A percentile compares a stretch with the other conserved stretches of the same genome.
phyloP scores from a whole-genome alignment of 2,113 vertebrate species.

The Phrynocephalus versicolor region DNA sequence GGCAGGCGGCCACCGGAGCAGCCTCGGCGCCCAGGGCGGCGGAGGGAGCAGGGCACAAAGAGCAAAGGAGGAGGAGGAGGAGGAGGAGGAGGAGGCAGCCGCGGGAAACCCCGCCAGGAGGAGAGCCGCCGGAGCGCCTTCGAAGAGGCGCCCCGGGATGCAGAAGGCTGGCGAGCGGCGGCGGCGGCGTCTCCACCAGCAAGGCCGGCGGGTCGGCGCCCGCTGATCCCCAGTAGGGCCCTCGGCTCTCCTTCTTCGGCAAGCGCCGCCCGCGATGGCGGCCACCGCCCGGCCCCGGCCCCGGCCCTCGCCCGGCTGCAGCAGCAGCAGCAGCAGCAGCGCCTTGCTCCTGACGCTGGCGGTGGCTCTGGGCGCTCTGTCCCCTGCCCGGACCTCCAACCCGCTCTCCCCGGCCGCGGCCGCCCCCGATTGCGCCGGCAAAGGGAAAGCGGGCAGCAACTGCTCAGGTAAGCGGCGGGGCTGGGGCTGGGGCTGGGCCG shows the following conservation, averaged over 20 bases:
- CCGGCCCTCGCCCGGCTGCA: slow-evolving; percentile 26
- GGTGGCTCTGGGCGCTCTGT: slow-evolving; percentile 62
- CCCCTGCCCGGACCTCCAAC: slow-evolving; percentile 72
- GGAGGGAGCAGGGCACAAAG: slow-evolving; percentile 1
- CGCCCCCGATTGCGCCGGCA: slow-evolving; percentile 62
- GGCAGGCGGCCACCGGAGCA: neutral
- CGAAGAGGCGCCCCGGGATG: slow-evolving; percentile 1
- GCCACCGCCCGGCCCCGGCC: slow-evolving; percentile 39
- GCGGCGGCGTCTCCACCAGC: neutral
- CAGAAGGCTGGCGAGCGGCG: slow-evolving; percentile 5
- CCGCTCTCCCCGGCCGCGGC: slow-evolving; percentile 74
- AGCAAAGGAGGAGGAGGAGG: slow-evolving; percentile 1
- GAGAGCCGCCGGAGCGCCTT: neutral
- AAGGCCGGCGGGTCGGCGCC: slow-evolving; percentile 43
- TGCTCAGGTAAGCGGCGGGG: slow-evolving; percentile 75
- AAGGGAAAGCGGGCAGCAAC: slow-evolving; percentile 74
- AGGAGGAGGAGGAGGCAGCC: neutral
- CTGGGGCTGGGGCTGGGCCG: neutral
- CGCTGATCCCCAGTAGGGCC: slow-evolving; percentile 50
- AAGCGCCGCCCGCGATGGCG: slow-evolving; percentile 52
- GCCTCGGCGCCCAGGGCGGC: neutral
- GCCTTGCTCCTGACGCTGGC: slow-evolving; percentile 66
- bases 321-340: slow-evolving; percentile 31
- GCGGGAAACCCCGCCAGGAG: neutral
- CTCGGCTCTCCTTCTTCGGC: neutral